Conservation (phyloP, 2,797 vertebrate species). For the Aphelocoma californica region DNA sequence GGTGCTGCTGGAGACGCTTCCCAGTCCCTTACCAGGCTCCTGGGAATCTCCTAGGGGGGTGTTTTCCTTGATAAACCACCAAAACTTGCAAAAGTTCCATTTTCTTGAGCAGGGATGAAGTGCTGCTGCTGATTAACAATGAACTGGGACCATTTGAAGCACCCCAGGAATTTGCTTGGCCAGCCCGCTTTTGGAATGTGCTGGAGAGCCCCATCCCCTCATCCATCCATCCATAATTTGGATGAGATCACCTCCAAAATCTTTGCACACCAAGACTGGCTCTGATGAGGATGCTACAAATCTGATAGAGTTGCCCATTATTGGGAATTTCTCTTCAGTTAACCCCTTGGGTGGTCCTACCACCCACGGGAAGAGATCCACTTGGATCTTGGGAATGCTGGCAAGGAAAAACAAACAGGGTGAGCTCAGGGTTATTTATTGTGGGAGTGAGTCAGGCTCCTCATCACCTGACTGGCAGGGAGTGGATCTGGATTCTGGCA, state of each 20-base stretch:
- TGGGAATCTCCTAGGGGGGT: neutral
- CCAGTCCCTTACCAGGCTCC: neutral
- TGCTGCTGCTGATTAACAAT: neutral
- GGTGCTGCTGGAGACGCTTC: neutral
- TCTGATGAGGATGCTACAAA: neutral
- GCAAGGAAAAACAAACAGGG: rapidly evolving
- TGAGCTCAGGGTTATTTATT: neutral
- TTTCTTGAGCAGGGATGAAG: neutral
- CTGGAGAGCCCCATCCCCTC: rapidly evolving
- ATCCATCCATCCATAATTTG: neutral
- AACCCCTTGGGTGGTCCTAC: neutral
- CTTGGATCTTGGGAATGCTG: neutral
- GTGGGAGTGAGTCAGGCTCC: neutral
- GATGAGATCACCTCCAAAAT: neutral
- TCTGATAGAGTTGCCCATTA: rapidly evolving
- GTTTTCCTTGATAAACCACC: neutral
- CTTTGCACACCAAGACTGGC: rapidly evolving
- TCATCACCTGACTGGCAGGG: neutral
- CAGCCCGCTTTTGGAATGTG: rapidly evolving
- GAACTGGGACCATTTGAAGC: neutral
- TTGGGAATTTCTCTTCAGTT: neutral
- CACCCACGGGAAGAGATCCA: rapidly evolving
- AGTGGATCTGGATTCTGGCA: neutral
- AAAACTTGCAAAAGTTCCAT: neutral
- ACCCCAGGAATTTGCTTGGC: neutral